Evolutionary conservation across 1,140 invertebrate genomes (phyloP).

Genomic region (Drosophila setifemur): DNA sequence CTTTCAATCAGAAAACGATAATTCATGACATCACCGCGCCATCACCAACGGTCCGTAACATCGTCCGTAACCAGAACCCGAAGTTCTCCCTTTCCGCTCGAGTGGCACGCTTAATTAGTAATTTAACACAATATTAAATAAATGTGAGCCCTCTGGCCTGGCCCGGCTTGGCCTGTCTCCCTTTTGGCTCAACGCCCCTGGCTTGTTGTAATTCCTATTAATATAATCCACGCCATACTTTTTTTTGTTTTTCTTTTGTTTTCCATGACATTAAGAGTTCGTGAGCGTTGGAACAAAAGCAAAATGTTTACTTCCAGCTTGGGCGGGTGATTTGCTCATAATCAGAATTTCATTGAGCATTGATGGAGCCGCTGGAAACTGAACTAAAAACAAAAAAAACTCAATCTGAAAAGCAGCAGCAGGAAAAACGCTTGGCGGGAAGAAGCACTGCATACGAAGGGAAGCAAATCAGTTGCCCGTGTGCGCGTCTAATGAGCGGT

Average conservation of each 20-base stretch:
- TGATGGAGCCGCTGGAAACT: conserved; percentile 22
- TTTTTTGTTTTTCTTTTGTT: conserved; percentile 8
- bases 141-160: conserved; percentile 36
- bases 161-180: neutral
- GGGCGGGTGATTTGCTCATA: conserved; percentile 52
- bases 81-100: conserved; percentile 42
- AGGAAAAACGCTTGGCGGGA: conserved; percentile 16
- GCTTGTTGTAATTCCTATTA: conserved; percentile 65
- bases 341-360: conserved; percentile 71
- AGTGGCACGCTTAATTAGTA: conserved; percentile 71
- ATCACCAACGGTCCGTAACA: neutral
- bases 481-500: conserved; percentile 54
- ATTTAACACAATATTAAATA: conserved; percentile 78
- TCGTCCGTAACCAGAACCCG: conserved; percentile 29
- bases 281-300: conserved; percentile 27
- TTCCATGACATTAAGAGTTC: conserved; percentile 71
- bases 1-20: conserved; percentile 81
- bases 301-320: conserved; percentile 17
- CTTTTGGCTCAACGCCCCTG: neutral
- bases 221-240: conserved; percentile 43
- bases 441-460: conserved; percentile 36
- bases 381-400: neutral
- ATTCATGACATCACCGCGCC: conserved; percentile 74
- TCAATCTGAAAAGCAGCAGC: conserved; percentile 1
- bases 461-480: conserved; percentile 53